phyloP scores from a whole-genome alignment of 2,113 vertebrate genomes.

The Myotis yumanensis region DNA sequence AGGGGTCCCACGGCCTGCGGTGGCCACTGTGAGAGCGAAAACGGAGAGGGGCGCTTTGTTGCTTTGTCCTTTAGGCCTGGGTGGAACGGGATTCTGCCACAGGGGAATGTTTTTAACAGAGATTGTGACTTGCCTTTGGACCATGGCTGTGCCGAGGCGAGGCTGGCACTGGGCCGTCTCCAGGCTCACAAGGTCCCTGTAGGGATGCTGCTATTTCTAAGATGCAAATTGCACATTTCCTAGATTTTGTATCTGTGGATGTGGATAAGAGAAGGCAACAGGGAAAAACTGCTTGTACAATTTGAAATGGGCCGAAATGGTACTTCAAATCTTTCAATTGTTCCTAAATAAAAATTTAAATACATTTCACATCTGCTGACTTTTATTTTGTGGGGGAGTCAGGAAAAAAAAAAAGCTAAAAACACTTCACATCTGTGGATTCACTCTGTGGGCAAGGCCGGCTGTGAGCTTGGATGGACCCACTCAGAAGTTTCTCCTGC shows the following conservation, averaged over 20 bases:
- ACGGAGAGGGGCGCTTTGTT: neutral
- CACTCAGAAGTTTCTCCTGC: neutral
- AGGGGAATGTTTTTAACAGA: conserved; percentile 67
- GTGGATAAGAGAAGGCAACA: conserved; percentile 79
- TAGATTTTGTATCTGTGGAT: conserved; percentile 87
- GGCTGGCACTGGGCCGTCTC: conserved; percentile 54
- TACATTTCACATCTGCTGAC: conserved; percentile 56
- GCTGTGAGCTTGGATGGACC: neutral
- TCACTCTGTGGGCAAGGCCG: neutral
- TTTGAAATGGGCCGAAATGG: conserved; percentile 84
- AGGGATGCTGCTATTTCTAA: conserved; percentile 88
- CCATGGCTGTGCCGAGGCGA: conserved; percentile 64
- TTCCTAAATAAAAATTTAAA: conserved; percentile 86
- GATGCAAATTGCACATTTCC: conserved; percentile 88
- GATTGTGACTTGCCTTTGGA: conserved; percentile 72
- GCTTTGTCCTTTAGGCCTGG: neutral
- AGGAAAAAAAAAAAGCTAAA: neutral
- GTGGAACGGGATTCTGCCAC: conserved; percentile 58
- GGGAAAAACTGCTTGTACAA: conserved; percentile 85
- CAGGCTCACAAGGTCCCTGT: conserved; percentile 81
- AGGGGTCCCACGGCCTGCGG: conserved; percentile 33
- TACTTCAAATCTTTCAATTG: conserved; percentile 83
- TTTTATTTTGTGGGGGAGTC: conserved; percentile 31
- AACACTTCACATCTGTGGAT: neutral
- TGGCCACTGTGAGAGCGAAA: neutral